Evolutionary conservation across 2,888 invertebrate species (phyloP).

Genomic region (Spatulosminthurus flaviceps): DNA sequence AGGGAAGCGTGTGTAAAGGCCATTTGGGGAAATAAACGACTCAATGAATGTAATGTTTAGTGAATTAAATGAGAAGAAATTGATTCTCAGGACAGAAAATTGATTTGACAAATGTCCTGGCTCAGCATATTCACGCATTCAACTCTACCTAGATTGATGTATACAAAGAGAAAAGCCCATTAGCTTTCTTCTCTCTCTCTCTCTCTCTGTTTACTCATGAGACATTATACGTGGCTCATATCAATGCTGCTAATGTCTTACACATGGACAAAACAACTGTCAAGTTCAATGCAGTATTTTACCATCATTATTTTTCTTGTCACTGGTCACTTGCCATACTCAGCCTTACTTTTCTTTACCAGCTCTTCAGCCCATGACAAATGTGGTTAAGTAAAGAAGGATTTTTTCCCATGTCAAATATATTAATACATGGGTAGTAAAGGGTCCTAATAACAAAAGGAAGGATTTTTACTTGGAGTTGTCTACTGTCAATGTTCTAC

Average conservation of each 20-base stretch:
- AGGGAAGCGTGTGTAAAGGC: constrained; percentile 14
- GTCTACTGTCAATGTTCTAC: no score
- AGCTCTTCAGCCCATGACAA: neutral
- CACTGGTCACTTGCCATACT: neutral
- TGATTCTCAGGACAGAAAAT: constrained; percentile 39
- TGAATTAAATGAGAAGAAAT: constrained; percentile 39
- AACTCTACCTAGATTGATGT: neutral
- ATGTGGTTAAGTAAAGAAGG: neutral
- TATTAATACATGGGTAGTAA: no score
- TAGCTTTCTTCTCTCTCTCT: neutral
- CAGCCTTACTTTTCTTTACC: neutral
- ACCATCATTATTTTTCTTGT: constrained; percentile 35
- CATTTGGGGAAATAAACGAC: constrained; percentile 2
- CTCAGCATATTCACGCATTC: neutral
- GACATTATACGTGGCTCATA: neutral
- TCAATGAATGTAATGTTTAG: constrained; percentile 7
- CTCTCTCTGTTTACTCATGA: constrained; percentile 6
- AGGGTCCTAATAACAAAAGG: no score
- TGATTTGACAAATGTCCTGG: constrained; percentile 37
- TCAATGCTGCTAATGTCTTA: constrained; percentile 28
- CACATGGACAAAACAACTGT: constrained; percentile 33
- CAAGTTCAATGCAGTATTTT: constrained; percentile 24
- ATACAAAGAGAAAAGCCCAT: constrained; percentile 5
- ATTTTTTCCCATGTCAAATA: no score
- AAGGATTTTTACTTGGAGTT: no score